Evolutionary conservation across 1,140 invertebrate species (phyloP).

Genomic region (Drosophila neocordata): DNA sequence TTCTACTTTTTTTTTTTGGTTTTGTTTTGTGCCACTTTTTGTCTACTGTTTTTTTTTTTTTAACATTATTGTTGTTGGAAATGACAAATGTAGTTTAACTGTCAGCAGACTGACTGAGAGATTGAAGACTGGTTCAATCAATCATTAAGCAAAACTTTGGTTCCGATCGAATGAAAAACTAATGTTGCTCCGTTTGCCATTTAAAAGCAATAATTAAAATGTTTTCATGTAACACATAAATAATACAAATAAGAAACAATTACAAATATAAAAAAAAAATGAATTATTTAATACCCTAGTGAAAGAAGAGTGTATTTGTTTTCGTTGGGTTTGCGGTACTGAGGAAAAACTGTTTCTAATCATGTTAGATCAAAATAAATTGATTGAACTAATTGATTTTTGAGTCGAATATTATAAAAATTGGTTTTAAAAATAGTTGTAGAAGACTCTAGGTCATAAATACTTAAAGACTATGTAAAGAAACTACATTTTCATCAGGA

Average conservation of each 20-base stretch:
- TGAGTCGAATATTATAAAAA: too few relatives aligned
- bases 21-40: slow-evolving; percentile 48
- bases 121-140: slow-evolving; percentile 44
- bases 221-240: slow-evolving; percentile 45
- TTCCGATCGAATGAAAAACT: slow-evolving; percentile 39
- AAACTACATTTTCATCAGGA: too few relatives aligned
- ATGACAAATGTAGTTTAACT: slow-evolving; percentile 67
- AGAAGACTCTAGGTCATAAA: too few relatives aligned
- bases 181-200: slow-evolving; percentile 49
- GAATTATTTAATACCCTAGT: slow-evolving; percentile 22
- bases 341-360: too few relatives aligned
- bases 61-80: neutral
- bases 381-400: too few relatives aligned
- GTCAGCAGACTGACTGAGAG: slow-evolving; percentile 37
- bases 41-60: slow-evolving; percentile 25
- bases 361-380: too few relatives aligned
- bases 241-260: slow-evolving; percentile 25
- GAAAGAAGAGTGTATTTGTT: neutral
- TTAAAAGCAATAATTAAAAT: slow-evolving; percentile 71
- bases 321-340: too few relatives aligned
- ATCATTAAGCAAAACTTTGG: slow-evolving; percentile 31
- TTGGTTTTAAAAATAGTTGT: too few relatives aligned
- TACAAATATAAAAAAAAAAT: slow-evolving; percentile 51
- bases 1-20: slow-evolving; percentile 16
- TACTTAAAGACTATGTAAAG: too few relatives aligned